phyloP scores from a whole-genome alignment of 2,797 vertebrate genomes.

The Chrysocyon brachyurus region DNA sequence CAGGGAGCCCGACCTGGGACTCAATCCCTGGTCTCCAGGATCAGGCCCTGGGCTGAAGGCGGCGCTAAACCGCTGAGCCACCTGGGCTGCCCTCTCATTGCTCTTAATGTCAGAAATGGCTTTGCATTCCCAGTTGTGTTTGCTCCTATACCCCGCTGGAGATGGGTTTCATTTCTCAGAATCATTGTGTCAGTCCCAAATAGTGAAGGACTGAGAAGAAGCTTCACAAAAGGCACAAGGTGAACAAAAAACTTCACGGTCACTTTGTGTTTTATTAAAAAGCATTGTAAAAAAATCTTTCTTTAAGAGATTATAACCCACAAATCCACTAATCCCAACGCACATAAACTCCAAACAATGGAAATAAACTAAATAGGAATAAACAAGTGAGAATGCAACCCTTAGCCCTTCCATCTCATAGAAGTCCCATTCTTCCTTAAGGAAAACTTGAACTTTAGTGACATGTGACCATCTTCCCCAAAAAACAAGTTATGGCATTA shows the following conservation, averaged over 20 bases:
- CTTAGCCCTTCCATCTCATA: not conserved
- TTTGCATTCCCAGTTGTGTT: conserved; percentile 67
- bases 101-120: conserved; percentile 49
- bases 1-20: no score
- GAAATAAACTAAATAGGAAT: not conserved
- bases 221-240: not conserved
- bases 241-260: not conserved
- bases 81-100: not conserved
- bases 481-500: not conserved
- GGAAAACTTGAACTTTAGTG: not conserved
- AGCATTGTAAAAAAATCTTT: not conserved
- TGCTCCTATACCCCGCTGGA: conserved; percentile 35
- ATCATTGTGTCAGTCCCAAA: conserved; percentile 47
- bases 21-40: no score
- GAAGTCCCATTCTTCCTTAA: not conserved
- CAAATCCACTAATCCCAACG: not conserved
- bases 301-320: not conserved
- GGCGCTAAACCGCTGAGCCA: no score
- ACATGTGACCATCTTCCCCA: not conserved
- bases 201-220: not conserved
- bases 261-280: not conserved
- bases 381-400: not conserved
- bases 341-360: not conserved
- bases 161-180: conserved; percentile 65
- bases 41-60: no score